Percentiles rank a stretch among this genome's conserved stretches.
Conservation (phyloP, 1,140 invertebrate genomes). For the Drosophila chauvacae region DNA sequence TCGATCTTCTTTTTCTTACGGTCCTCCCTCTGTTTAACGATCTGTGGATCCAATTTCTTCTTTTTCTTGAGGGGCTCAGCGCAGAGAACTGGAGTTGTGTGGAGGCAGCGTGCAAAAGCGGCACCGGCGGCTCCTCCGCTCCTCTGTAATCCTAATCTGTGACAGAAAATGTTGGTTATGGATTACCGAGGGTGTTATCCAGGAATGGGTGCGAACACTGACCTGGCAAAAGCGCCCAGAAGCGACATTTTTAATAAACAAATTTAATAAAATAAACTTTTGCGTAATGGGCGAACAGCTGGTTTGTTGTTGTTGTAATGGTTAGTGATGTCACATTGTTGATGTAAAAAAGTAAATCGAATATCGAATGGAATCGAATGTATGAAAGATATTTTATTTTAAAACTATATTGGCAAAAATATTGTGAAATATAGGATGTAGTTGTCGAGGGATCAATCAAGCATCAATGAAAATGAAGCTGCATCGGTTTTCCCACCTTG, state of each 20-base stretch:
- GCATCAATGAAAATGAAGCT: too few relatives aligned
- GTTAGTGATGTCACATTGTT: not conserved
- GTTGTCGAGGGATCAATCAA: too few relatives aligned
- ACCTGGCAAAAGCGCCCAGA: slow-evolving; percentile 55
- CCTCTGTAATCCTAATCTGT: slow-evolving; percentile 54
- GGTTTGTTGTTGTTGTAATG: slow-evolving; percentile 17
- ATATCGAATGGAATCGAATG: not conserved
- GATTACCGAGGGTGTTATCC: too few relatives aligned
- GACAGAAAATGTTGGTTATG: not conserved
- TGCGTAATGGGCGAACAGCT: slow-evolving; percentile 42
- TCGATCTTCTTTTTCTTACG: slow-evolving; percentile 91
- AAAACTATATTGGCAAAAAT: not conserved
- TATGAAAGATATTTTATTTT: not conserved
- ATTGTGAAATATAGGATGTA: not conserved
- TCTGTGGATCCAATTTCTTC: slow-evolving; percentile 92
- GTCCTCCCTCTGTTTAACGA: slow-evolving; percentile 92
- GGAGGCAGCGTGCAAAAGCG: slow-evolving; percentile 50
- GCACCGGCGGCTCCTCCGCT: slow-evolving; percentile 8
- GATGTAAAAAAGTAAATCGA: not conserved
- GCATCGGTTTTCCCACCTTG: not conserved
- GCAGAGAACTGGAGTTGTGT: slow-evolving; percentile 71
- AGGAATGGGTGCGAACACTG: not conserved
- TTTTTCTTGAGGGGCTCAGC: slow-evolving; percentile 95
- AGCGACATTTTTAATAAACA: slow-evolving; percentile 71
- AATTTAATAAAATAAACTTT: slow-evolving; percentile 27